Base-by-base conservation (phyloP, 2,113 vertebrate genomes). In the Dipodomys stephensi region DNA sequence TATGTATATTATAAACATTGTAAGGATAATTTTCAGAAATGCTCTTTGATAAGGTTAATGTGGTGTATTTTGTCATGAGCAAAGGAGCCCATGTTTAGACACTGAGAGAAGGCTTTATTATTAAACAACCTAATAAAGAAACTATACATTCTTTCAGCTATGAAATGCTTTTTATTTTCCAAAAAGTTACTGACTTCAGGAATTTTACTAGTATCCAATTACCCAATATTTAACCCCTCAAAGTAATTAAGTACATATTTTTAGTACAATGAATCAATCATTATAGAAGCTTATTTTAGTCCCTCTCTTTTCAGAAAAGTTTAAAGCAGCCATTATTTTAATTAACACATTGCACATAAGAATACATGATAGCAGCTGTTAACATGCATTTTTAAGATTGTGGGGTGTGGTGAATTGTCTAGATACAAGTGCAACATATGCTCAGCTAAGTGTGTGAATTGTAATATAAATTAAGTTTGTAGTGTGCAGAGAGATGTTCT, bases 301-400 rank as follows among this genome's bases (percentile, higher is more conserved):
- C 32, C 88, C 68, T 83, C 23, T 80, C 44, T 82, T 92, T 87
- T 32, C n/a, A 84, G 57, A 84, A 68, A 92, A 80, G 4, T 94
- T 95, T 94, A 72, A 7, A 46, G 15, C 16, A 74, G n/a, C 20
- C 46, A 67, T 82, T n/a, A 92, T 77, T 87, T 90, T 72, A 89
- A 35, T 84, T 76, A 90, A 72, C 32, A 72, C 16, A 60, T 1
- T 74, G 25, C 53, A 28, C 2, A 3, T 65, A 67, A 69, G 81
- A 79, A 82, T 46, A 15, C 8, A 76, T 7, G 1, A 20, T 5
- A 39, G 22, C 78, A 90, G 11, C 49, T 85, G 60, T 72, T 83
- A 68, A 62, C 35, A 76, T 28, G 27, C 32, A 87, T 88, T 90
- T 89, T 92, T 77, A 83, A 83, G 78, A 92, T 6, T 78, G 5